A percentile compares a stretch with the other conserved stretches of the same genome.
Evolutionary conservation across 2,888 invertebrate genomes (phyloP).

Genomic region (Philhelius pedissequus): DNA sequence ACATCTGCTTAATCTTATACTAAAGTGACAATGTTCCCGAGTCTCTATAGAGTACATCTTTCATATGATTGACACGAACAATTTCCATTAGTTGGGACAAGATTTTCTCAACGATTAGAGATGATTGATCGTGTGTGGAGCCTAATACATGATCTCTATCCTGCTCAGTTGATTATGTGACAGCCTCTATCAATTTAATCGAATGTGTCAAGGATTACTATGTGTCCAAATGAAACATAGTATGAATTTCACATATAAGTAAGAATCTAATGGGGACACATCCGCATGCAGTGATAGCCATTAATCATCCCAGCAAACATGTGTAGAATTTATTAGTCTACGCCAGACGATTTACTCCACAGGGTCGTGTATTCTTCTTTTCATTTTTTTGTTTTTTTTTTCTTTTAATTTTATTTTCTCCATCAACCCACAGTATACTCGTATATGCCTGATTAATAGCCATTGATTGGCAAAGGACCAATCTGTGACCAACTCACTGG

Average conservation of each 20-base stretch:
- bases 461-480: slow-evolving; percentile 42
- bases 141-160: slow-evolving; percentile 24
- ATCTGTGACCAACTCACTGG: slow-evolving; percentile 37
- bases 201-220: slow-evolving; percentile 19
- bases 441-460: slow-evolving; percentile 47
- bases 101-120: background rate
- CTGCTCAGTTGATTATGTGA: slow-evolving; percentile 27
- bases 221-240: slow-evolving; percentile 20
- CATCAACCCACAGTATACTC: slow-evolving; percentile 4
- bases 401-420: background rate
- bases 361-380: background rate
- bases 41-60: background rate
- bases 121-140: slow-evolving; percentile 33
- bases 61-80: slow-evolving; percentile 13
- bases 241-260: background rate
- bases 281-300: slow-evolving; percentile 20
- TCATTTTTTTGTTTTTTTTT: background rate
- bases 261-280: slow-evolving; percentile 18
- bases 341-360: slow-evolving; percentile 6
- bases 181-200: slow-evolving; percentile 32
- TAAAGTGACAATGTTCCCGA: background rate
- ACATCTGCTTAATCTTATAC: background rate
- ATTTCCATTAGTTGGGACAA: slow-evolving; percentile 22
- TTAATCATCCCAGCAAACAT: slow-evolving; percentile 42
- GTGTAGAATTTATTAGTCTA: slow-evolving; percentile 52